phyloP scores from a whole-genome alignment of 1,140 invertebrate genomes.

The Drosophila erecta region DNA sequence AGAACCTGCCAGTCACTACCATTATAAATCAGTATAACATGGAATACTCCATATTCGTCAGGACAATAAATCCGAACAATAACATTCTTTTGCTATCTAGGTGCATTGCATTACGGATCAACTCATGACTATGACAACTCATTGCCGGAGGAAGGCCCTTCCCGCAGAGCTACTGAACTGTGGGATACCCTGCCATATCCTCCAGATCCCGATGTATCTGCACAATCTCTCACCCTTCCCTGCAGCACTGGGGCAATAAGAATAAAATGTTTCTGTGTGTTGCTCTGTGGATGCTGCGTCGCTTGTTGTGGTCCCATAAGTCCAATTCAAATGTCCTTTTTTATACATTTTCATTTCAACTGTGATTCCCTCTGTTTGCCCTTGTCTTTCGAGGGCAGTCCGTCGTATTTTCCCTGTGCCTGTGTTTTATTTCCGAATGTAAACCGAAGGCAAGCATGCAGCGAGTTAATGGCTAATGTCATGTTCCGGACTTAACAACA shows the following conservation, averaged over 20 bases:
- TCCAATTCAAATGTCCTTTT: slow-evolving; percentile 83
- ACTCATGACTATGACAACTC: slow-evolving; percentile 71
- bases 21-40: background rate
- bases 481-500: slow-evolving; percentile 83
- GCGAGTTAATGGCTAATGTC: slow-evolving; percentile 83
- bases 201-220: slow-evolving; percentile 32
- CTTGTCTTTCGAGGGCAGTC: slow-evolving; percentile 29
- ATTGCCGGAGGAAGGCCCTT: slow-evolving; percentile 34
- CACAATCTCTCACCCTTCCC: slow-evolving; percentile 29
- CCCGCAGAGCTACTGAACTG: slow-evolving; percentile 51
- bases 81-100: background rate
- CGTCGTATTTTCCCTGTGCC: slow-evolving; percentile 29
- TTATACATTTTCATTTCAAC: slow-evolving; percentile 84
- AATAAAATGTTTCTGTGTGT: slow-evolving; percentile 74
- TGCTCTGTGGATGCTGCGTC: slow-evolving; percentile 22
- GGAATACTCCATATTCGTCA: background rate
- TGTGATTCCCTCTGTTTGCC: slow-evolving; percentile 70
- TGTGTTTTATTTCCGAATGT: slow-evolving; percentile 83
- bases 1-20: too few relatives aligned
- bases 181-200: slow-evolving; percentile 47
- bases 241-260: slow-evolving; percentile 65
- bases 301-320: slow-evolving; percentile 80
- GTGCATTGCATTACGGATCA: slow-evolving; percentile 17
- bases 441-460: slow-evolving; percentile 80
- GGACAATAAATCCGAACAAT: background rate